Percentiles rank a stretch among this genome's conserved stretches.
These are phyloP conservation scores for Ursus arctos DNA, from an alignment of 2,113 vertebrate genomes.

Conservation along the genomic window DNA sequence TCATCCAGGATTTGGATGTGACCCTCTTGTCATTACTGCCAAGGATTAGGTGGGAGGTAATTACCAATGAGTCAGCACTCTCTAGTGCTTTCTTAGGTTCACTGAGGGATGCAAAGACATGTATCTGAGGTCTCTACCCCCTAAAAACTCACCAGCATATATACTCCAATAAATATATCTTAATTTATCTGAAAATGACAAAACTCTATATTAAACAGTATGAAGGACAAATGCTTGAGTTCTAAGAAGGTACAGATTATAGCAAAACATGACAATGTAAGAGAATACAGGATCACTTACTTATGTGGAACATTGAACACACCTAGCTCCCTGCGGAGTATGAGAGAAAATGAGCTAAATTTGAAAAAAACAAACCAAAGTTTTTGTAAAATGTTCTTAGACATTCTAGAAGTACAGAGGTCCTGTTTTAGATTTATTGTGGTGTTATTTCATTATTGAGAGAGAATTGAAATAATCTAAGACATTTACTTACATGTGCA, in stretches of 20 bases:
- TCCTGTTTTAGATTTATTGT: constrained; percentile 12
- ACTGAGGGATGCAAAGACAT: background rate
- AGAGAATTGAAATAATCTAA: constrained; percentile 33
- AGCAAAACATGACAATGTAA: constrained; percentile 9
- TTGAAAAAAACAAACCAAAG: background rate
- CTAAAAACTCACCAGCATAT: background rate
- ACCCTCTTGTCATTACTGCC: background rate
- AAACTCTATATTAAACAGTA: constrained; percentile 19
- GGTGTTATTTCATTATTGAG: constrained; percentile 27
- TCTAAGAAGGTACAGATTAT: constrained; percentile 42
- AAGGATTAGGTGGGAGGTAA: background rate
- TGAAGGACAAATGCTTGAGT: constrained; percentile 37
- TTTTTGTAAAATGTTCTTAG: constrained; percentile 21
- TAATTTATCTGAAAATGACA: constrained; percentile 48
- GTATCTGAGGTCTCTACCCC: background rate
- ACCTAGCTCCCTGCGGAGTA: background rate
- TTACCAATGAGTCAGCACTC: background rate
- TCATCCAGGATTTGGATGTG: background rate
- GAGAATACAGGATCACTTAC: constrained; percentile 20
- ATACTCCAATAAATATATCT: background rate
- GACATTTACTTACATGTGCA: background rate
- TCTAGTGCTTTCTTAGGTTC: background rate
- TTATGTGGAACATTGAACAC: constrained; percentile 16
- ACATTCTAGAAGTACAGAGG: background rate
- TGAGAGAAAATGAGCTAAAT: background rate